A percentile compares a stretch with the other conserved stretches of the same genome.
phyloP scores from a whole-genome alignment of 2,113 vertebrate genomes.

The Etheostoma spectabile region DNA sequence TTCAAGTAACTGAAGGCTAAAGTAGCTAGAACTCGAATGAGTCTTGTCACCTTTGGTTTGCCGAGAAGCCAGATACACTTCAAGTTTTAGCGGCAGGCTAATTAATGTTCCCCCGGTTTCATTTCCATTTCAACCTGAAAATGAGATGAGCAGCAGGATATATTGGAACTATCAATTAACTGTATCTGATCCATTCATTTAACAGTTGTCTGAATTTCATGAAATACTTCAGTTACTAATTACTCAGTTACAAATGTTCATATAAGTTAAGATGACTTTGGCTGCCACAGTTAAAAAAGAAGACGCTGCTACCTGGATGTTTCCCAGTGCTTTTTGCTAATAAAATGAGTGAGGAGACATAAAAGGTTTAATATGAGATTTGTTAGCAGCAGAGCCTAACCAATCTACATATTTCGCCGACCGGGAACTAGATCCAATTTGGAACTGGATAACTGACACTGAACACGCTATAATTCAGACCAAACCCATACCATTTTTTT shows the following conservation, averaged over 20 bases:
- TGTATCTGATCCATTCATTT: slow-evolving; percentile 12
- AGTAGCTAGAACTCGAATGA: not conserved
- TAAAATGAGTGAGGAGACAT: not conserved
- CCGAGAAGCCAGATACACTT: not conserved
- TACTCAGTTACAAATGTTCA: not conserved
- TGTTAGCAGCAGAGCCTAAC: not conserved
- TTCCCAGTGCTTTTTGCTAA: not conserved
- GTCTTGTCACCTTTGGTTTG: not conserved
- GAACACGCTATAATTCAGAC: not conserved
- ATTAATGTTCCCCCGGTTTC: not conserved
- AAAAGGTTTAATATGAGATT: not conserved
- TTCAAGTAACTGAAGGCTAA: not conserved
- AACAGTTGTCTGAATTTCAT: not conserved
- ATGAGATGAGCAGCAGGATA: not conserved
- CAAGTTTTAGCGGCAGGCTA: not conserved
- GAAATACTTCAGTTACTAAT: not conserved
- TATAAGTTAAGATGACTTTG: not conserved
- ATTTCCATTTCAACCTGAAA: not conserved
- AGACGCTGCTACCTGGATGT: slow-evolving; percentile 1
- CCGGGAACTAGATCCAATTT: not conserved
- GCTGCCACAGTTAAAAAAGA: not conserved
- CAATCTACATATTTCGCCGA: not conserved
- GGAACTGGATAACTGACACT: not conserved
- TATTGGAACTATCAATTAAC: slow-evolving; percentile 26
- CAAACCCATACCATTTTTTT: not conserved